Percentiles rank a stretch among this genome's conserved stretches.
phyloP scores from a whole-genome alignment of 2,113 vertebrate genomes.

The Sorex araneus region DNA sequence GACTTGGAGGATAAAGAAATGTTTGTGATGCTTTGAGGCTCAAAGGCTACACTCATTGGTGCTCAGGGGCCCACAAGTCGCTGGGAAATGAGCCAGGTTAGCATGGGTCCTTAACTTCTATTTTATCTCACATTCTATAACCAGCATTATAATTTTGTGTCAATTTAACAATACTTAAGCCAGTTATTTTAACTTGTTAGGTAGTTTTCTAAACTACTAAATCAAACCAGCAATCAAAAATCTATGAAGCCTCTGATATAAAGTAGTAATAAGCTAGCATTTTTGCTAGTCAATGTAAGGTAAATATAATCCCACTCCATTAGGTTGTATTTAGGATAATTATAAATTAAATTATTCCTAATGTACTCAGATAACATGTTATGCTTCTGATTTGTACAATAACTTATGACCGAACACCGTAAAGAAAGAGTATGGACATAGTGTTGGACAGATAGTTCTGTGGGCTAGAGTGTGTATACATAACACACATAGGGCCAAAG shows the following conservation, averaged over 20 bases:
- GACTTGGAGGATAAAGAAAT: too few species aligned
- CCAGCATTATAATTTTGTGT: conserved; percentile 18
- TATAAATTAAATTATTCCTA: neutral
- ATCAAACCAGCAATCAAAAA: neutral
- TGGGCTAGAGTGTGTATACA: too few species aligned
- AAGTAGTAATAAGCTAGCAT: neutral
- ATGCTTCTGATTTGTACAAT: neutral
- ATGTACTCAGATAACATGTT: neutral
- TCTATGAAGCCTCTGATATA: neutral
- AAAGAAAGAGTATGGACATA: neutral
- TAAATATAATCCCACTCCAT: neutral
- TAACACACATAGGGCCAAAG: too few species aligned
- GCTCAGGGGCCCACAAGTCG: too few species aligned
- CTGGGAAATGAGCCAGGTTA: neutral
- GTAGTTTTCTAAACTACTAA: neutral
- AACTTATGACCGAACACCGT: neutral
- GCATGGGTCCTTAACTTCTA: too few species aligned
- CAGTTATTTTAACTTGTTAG: neutral
- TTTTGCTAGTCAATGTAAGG: conserved; percentile 1
- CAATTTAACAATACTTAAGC: neutral
- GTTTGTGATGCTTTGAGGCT: too few species aligned
- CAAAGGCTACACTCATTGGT: too few species aligned
- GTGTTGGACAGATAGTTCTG: too few species aligned
- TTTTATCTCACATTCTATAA: neutral
- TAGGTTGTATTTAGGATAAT: neutral